Evolutionary conservation across 1,140 invertebrate genomes (phyloP), one percentile per base, ranked within the genome.

Genomic region (Solenopsis fugax): DNA sequence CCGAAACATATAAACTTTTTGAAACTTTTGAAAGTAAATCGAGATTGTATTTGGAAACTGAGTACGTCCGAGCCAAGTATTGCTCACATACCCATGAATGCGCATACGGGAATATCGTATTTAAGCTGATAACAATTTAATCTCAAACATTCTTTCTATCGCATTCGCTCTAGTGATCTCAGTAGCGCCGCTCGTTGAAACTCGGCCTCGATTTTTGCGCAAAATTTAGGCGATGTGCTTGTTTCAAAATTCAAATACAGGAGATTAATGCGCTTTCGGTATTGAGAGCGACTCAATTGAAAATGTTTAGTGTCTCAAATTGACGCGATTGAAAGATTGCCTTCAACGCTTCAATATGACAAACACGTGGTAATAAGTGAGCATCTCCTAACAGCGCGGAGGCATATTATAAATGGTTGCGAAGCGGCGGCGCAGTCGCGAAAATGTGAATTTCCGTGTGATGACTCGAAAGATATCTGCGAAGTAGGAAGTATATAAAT

Each of bases 161-260:
- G 1, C 6, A 13, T 9, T 29, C 18, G 56, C 29, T 72, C 18
- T 18, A 37, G n/a, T 41, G 34, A 48, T 9, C 76, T 34, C 5
- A 34, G 5, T 56, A 54, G 50, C 12, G 34, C 9, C 48, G 34
- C 2, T 62, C 45, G 24, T 65, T 18, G 2, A 80, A 80, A n/a
- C 3, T 80, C 6, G 18, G 13, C 65, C 56, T 41, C 37, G 52
- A 50, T 62, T 85, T 67, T 75, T 48, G 54, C n/a, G 45, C 72
- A 18, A 89, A 87, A 82, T 62, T 65, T 64, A 12, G 13, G 21
- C 76, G 64, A 89, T 50, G 69, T 6, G 12, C 29, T 16, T 56
- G 71, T 72, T 86, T 86, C 88, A 87, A 73, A 82, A 89, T 82
- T 89, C 29, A 89, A 81, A 87, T 87, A 56, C 45, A 64, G 21